Base-by-base conservation (phyloP, 2,113 vertebrate species). In the Lepisosteus osseus region DNA sequence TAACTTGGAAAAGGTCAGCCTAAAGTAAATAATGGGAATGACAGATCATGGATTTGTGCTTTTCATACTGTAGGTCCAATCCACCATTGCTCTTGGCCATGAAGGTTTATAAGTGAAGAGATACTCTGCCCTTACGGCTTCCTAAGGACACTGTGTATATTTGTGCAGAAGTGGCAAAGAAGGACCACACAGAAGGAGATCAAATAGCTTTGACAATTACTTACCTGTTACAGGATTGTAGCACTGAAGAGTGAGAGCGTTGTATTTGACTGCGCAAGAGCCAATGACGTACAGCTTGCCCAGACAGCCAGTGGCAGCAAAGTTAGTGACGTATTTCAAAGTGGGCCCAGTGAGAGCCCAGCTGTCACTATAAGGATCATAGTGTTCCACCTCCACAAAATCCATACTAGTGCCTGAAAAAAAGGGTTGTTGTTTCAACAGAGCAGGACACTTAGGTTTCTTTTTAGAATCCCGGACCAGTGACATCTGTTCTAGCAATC, bases 241-340 rank as follows among this genome's bases (percentile, higher is more conserved):
- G 89, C 97, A 96, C 85, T 99, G 97, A 81, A 99, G 90, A n/a
- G 97, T 93, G 68, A 99, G 82, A 0, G 94, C 91, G 0, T 97
- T 99, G 88, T 97, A 99, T 81, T 99, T 99, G 76, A 96, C 84
- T 0, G 97, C 97, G 0, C 97, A 98, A 13, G 97, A 99, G 3
- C 97, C 97, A 74, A 99, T 94, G 78, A 99, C 86, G 73, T 98
- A 99, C 63, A 99, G 94, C 67, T 95, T 94, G 73, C 96, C 94
- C 14, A 76, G 74, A 79, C 96, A 98, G 54, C 95, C 84, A 0
- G 93, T 87, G 0, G 93, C 93, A 0, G 95, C 91, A 72, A 99
- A 99, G 83, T 99, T 99, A 40, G 96, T 98, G 74, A 99, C 95
- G 0, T 99, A 99, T 84, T 95, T 98, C 72, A 92, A 84, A 11